Evolutionary conservation across 92 coral and sea anemone genomes (phyloP), one percentile per base, ranked within the genome.

Genomic region (Actinostola sp.): DNA sequence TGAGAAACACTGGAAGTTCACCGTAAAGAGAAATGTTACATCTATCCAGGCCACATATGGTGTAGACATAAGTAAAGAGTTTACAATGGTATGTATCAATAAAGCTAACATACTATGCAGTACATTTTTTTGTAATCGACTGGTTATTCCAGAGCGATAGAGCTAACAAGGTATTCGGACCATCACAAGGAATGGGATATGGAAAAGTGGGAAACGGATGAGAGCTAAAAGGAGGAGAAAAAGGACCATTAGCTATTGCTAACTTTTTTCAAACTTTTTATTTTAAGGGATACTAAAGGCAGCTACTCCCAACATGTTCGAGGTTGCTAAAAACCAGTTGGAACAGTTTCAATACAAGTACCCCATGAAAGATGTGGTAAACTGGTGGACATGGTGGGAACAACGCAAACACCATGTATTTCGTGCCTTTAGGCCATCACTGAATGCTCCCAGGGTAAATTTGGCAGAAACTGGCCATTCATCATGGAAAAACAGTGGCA

Each of bases 321-420:
- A 84, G 24, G 75, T 60, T 36, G 86, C 86, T 35, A 80, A 78
- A 61, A 57, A 71, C 57, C 77, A 53, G 33, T 64, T 85, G 34
- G 86, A 79, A 24, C 36, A 39, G 61, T 84, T 78, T 63, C 84
- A 71, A 56, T 72, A 84, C 56, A 84, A 79, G 81, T 79, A 84
- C 57, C 85, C 77, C n/a, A 56, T 78, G 76, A 83, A 77, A 63
- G 74, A 66, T 20, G 54, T 84, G 12, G 71, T 63, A 13, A 85
- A 63, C 41, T 85, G 85, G 85, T 85, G 89, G 85, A 59, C 67
- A 35, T 72, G 86, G 89, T 84, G 85, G 81, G 77, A 84, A 46
- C 35, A 73, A 13, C 72, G 85, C 11, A 78, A 66, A 60, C 31
- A 66, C 62, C 85, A 84, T 34, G 71, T 78, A 17, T 84, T 84